Conservation (phyloP, 1,140 invertebrate species). For the Bombus haemorrhoidalis region DNA sequence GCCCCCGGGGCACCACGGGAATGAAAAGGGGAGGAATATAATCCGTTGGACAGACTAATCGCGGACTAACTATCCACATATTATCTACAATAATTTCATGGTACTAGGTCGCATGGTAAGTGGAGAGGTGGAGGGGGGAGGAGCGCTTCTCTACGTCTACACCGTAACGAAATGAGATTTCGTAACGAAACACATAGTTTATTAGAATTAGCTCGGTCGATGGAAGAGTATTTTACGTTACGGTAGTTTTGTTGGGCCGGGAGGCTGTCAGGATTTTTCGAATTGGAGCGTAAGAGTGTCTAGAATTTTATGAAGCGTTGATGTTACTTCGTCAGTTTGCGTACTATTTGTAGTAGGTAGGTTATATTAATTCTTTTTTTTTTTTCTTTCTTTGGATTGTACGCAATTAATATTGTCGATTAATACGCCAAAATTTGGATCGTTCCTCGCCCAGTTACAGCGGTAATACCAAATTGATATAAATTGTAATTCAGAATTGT, state of each 20-base stretch:
- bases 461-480: background rate
- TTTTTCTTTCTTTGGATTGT: too few relatives aligned
- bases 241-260: too few relatives aligned
- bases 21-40: slow-evolving; percentile 78
- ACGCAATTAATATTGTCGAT: too few relatives aligned
- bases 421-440: too few relatives aligned
- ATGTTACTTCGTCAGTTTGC: too few relatives aligned
- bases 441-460: accelerated
- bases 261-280: too few relatives aligned
- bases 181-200: background rate
- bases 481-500: background rate
- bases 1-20: slow-evolving; percentile 72
- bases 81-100: slow-evolving; percentile 79
- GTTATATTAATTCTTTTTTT: too few relatives aligned
- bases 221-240: background rate
- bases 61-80: slow-evolving; percentile 77
- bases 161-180: background rate
- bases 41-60: slow-evolving; percentile 81
- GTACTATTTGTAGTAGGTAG: too few relatives aligned
- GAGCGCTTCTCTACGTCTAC: background rate
- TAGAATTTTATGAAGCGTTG: too few relatives aligned
- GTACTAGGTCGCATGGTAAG: slow-evolving; percentile 49
- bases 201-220: background rate
- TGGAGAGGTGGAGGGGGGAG: background rate
- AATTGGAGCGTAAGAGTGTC: too few relatives aligned